Evolutionary conservation across 2,113 vertebrate genomes (phyloP).

Genomic region (Otocyon megalotis): DNA sequence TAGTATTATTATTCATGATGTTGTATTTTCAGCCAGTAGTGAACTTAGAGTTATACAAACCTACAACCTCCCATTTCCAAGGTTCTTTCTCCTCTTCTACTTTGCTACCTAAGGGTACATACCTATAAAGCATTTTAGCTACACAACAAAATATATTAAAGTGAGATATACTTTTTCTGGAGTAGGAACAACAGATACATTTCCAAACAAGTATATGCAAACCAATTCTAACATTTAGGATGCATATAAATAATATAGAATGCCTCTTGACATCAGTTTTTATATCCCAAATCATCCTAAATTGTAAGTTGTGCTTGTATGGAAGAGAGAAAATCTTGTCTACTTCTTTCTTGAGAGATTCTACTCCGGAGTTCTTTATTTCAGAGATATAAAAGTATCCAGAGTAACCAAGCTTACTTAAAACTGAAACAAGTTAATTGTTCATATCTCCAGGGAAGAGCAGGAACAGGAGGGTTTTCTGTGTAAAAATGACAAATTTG

Average conservation of each 20-base stretch:
- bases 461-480: background rate
- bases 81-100: background rate
- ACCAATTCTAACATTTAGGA: background rate
- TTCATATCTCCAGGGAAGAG: background rate
- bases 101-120: background rate
- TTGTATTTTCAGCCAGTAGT: background rate
- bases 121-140: background rate
- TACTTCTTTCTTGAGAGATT: background rate
- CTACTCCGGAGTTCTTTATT: background rate
- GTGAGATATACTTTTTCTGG: background rate
- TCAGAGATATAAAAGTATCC: background rate
- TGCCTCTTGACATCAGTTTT: background rate
- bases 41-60: background rate
- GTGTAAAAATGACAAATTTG: background rate
- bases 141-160: slow-evolving; percentile 1
- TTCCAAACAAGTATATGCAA: background rate
- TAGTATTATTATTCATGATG: background rate
- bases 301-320: background rate
- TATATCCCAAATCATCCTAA: background rate
- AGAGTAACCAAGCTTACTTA: background rate
- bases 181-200: background rate
- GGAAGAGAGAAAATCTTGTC: background rate
- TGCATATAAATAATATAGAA: background rate
- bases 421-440: background rate
- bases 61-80: background rate